Percentiles rank a stretch among this genome's conserved stretches.
Evolutionary conservation across 2,888 invertebrate species (phyloP).

Genomic region (Aleiodes alternator): DNA sequence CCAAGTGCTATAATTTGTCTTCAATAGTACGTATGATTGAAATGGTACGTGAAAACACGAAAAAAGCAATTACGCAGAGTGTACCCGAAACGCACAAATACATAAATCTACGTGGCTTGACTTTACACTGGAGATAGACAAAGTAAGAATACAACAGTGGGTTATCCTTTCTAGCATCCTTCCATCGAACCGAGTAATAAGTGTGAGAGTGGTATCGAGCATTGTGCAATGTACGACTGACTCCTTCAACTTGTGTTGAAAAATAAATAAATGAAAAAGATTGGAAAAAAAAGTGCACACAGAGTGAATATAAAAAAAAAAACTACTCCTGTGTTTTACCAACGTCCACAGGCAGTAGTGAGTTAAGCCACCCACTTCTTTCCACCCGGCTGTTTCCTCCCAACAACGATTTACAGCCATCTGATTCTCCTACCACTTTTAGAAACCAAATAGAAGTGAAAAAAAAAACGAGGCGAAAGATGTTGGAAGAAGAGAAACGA

Average conservation of each 20-base stretch:
- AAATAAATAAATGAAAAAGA: constrained; percentile 41
- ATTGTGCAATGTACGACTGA: constrained; percentile 43
- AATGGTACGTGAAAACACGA: neutral
- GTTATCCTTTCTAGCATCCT: constrained; percentile 14
- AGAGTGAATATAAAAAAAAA: neutral
- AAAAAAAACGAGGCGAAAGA: constrained; percentile 13
- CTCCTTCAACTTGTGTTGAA: constrained; percentile 12
- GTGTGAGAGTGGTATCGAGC: constrained; percentile 45
- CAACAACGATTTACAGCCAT: constrained; percentile 70
- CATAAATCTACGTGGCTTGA: constrained; percentile 19
- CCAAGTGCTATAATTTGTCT: neutral
- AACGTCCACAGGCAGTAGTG: constrained; percentile 46
- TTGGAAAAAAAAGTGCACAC: constrained; percentile 34
- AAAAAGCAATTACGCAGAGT: constrained; percentile 45
- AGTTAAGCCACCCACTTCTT: constrained; percentile 48
- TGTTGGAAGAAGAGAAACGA: constrained; percentile 39
- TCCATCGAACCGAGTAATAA: constrained; percentile 40
- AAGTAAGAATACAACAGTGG: neutral
- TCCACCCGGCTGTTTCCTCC: constrained; percentile 56
- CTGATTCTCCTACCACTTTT: constrained; percentile 63
- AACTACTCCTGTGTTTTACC: constrained; percentile 59
- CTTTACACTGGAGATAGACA: constrained; percentile 13
- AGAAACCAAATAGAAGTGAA: constrained; percentile 30
- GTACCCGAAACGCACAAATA: constrained; percentile 30
- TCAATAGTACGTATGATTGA: constrained; percentile 25